Conservation (phyloP, 2,888 invertebrate genomes). For the Erebia aethiops region DNA sequence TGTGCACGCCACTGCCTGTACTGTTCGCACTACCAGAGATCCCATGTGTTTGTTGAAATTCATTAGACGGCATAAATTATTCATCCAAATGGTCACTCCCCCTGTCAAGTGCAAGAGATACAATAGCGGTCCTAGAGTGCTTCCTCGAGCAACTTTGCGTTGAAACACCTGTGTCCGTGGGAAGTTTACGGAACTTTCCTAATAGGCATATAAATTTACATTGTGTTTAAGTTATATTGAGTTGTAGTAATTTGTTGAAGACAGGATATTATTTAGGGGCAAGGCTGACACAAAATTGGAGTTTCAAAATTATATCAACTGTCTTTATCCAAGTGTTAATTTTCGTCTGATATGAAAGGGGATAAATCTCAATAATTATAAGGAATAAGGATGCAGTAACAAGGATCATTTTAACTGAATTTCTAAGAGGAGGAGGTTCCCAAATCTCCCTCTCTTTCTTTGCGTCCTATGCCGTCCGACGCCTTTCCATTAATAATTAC, state of each 20-base stretch:
- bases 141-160: slow-evolving; percentile 44
- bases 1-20: too few relatives aligned
- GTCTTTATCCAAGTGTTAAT: too few relatives aligned
- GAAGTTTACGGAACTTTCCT: slow-evolving; percentile 42
- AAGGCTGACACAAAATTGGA: not conserved
- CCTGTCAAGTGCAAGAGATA: slow-evolving; percentile 44
- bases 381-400: too few relatives aligned
- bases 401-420: too few relatives aligned
- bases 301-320: not conserved
- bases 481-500: too few relatives aligned
- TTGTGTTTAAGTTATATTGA: slow-evolving; percentile 4
- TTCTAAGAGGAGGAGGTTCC: too few relatives aligned
- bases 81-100: slow-evolving; percentile 54
- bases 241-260: slow-evolving; percentile 3
- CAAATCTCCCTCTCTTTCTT: too few relatives aligned
- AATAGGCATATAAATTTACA: slow-evolving; percentile 12
- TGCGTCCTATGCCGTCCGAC: too few relatives aligned
- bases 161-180: slow-evolving; percentile 57
- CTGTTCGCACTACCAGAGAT: slow-evolving; percentile 31
- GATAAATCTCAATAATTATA: too few relatives aligned
- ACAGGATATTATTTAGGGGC: not conserved
- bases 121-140: slow-evolving; percentile 43
- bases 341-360: too few relatives aligned
- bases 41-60: slow-evolving; percentile 44
- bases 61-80: slow-evolving; percentile 53